Evolutionary conservation across 2,888 invertebrate genomes (phyloP), one percentile per base, ranked within the genome.

Genomic region (Eupelmus urozonus): DNA sequence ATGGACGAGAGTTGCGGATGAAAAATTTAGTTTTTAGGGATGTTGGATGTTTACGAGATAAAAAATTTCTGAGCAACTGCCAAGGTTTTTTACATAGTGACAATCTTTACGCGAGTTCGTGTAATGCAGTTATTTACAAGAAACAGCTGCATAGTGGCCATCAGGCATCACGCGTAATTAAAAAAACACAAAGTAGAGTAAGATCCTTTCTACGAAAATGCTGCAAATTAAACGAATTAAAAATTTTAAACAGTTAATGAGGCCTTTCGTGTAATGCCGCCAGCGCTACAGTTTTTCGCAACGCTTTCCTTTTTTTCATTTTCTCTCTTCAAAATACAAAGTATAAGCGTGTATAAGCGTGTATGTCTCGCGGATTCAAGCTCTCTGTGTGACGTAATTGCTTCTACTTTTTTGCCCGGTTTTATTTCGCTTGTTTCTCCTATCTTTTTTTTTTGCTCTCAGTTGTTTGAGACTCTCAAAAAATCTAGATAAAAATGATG

Each of bases 161-260:
- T 13, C 45, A 45, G 27, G 34, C 53, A 11, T n/a, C 18, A 57
- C 16, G 23, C 34, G 16, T 62, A 42, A 53, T 63, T 65, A 53
- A 16, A 73, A 40, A 73, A 42, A 29, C 27, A n/a, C 18, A 27
- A 23, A 16, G 34, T 16, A 16, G 45, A 49, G 13, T 27, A 45
- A 29, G 23, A 40, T 66, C 13, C 20, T 51, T 29, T 23, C 13
- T 23, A 13, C 20, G 23, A 74, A 57, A 74, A 57, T 27, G 25
- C 40, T 4, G 25, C 29, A 67, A 75, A 67, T 67, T 75, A 75
- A 75, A 75, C 53, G 65, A 20, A 42, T 59, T 67, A 65, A 60
- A 51, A 74, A 53, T 57, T 67, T 53, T 53, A 75, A 75, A 45
- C 29, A 40, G 34, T 49, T 74, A 51, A 66, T 65, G 65, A 53